Evolutionary conservation across 1,140 invertebrate species (phyloP).

Genomic region (Vollenhovia emeryi): DNA sequence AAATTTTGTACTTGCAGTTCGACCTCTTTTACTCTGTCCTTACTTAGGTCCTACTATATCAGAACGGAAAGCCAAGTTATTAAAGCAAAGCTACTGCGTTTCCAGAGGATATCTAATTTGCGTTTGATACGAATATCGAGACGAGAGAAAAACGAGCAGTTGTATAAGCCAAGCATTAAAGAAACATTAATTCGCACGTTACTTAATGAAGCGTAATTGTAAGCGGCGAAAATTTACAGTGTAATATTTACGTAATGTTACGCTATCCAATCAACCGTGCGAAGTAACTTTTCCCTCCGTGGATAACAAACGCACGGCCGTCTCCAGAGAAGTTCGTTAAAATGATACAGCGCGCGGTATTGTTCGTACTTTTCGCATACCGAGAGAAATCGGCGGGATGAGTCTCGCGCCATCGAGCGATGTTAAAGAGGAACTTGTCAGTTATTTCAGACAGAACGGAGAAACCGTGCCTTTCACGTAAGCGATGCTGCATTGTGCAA

Average conservation of each 20-base stretch:
- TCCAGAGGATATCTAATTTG: neutral
- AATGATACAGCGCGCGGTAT: neutral
- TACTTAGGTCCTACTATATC: too few relatives aligned
- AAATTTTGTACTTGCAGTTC: too few relatives aligned
- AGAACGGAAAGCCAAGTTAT: neutral
- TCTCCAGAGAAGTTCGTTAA: neutral
- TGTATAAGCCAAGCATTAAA: neutral
- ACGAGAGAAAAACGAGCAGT: neutral
- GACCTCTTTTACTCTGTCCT: too few relatives aligned
- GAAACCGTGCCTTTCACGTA: conserved; percentile 9
- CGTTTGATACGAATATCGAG: neutral
- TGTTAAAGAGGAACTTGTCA: neutral
- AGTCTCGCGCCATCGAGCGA: neutral
- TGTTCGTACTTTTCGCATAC: neutral
- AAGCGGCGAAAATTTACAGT: conserved; percentile 2
- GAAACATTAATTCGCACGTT: neutral
- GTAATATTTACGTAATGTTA: conserved; percentile 31
- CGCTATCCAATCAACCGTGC: conserved; percentile 16
- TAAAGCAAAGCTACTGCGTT: neutral
- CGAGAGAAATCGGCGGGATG: neutral
- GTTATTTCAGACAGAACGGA: neutral
- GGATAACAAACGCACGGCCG: neutral
- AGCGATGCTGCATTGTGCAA: neutral
- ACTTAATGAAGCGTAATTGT: conserved; percentile 3
- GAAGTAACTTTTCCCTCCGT: conserved; percentile 11